These are phyloP conservation scores for Antechinus flavipes DNA, from an alignment of 2,113 vertebrate species.

Conservation along the genomic window DNA sequence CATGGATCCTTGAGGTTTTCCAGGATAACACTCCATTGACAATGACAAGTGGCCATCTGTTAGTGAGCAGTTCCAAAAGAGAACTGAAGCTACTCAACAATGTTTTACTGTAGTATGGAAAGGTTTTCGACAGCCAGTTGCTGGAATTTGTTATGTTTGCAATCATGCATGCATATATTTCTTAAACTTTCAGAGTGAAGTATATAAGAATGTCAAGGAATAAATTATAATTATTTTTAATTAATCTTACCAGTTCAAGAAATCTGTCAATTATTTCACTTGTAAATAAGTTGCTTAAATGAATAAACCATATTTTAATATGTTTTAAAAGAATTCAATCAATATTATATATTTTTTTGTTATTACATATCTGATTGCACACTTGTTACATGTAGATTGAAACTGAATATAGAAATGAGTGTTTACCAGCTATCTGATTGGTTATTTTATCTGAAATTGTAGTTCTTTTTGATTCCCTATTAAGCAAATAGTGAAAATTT, in stretches of 20 bases:
- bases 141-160: slow-evolving; percentile 39
- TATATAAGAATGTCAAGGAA: slow-evolving; percentile 46
- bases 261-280: slow-evolving; percentile 43
- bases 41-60: slow-evolving; percentile 84
- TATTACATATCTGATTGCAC: slow-evolving; percentile 19
- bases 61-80: slow-evolving; percentile 81
- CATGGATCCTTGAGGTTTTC: slow-evolving; percentile 77
- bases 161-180: slow-evolving; percentile 34
- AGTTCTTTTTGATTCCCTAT: slow-evolving; percentile 61
- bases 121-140: slow-evolving; percentile 54
- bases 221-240: slow-evolving; percentile 55
- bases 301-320: neutral
- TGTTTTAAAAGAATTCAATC: neutral
- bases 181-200: slow-evolving; percentile 59
- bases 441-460: slow-evolving; percentile 54
- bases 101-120: slow-evolving; percentile 72
- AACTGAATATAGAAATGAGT: neutral
- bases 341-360: neutral
- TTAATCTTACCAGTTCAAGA: slow-evolving; percentile 52
- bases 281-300: slow-evolving; percentile 62
- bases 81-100: slow-evolving; percentile 72
- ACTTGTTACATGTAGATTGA: neutral
- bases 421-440: slow-evolving; percentile 27
- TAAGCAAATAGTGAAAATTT: slow-evolving; percentile 42
- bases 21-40: slow-evolving; percentile 75